phyloP scores from a whole-genome alignment of 2,888 invertebrate genomes.

The Apamea sordens region DNA sequence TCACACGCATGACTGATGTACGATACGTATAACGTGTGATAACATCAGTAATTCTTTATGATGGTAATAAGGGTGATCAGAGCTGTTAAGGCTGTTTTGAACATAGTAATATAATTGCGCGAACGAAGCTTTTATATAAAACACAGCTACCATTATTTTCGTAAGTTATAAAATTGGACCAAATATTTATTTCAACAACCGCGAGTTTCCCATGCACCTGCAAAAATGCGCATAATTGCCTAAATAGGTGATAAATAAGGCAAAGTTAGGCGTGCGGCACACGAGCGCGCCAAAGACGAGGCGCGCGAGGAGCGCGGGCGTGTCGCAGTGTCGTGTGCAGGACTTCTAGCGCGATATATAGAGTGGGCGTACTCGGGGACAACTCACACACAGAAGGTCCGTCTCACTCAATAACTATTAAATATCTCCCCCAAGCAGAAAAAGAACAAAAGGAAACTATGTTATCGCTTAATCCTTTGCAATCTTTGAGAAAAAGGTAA shows the following conservation, averaged over 20 bases:
- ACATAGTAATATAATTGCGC: background rate
- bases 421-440: background rate
- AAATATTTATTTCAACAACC: background rate
- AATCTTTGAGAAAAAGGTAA: background rate
- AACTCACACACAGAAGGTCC: background rate
- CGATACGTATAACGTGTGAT: background rate
- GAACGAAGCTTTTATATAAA: background rate
- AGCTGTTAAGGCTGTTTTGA: no score
- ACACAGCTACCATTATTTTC: background rate
- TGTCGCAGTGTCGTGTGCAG: slow-evolving; percentile 19
- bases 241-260: slow-evolving; percentile 23
- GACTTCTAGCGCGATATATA: slow-evolving; percentile 13
- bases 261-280: slow-evolving; percentile 24
- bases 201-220: background rate
- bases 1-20: background rate
- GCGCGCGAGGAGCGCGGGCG: slow-evolving; percentile 4
- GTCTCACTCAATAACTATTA: no score
- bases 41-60: background rate
- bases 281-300: background rate
- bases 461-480: background rate
- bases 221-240: slow-evolving; percentile 23
- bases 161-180: no score
- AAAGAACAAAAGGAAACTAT: background rate
- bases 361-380: background rate
- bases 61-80: background rate